These are phyloP conservation scores for Chunga burmeisteri DNA, from an alignment of 2,113 vertebrate genomes.

Conservation along the genomic window DNA sequence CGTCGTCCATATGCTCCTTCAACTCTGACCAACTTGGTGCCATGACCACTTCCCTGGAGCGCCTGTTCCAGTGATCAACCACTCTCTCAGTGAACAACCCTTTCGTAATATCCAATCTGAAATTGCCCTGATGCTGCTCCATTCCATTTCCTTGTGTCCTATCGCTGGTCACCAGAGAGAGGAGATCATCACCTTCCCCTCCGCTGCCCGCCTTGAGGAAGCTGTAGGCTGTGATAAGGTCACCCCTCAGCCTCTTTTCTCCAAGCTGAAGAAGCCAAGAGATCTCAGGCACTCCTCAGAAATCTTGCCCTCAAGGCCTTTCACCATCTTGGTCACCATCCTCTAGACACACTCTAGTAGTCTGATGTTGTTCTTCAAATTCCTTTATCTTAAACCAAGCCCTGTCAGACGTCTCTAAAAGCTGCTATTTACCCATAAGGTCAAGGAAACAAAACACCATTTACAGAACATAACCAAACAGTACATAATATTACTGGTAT, in stretches of 20 bases:
- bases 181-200: neutral
- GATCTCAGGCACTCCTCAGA: accelerated
- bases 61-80: neutral
- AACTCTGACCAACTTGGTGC: neutral
- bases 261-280: neutral
- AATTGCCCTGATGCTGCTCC: neutral
- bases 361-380: neutral
- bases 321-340: neutral
- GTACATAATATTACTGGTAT: neutral
- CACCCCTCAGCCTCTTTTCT: neutral
- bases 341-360: neutral
- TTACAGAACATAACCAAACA: neutral
- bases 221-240: neutral
- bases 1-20: neutral
- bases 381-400: neutral
- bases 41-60: neutral
- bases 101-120: neutral
- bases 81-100: neutral
- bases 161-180: neutral
- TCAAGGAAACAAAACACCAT: neutral
- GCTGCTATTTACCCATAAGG: neutral
- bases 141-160: neutral
- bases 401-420: neutral
- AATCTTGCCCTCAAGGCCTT: neutral
- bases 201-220: accelerated